These are phyloP conservation scores for Aphyosemion australe DNA, from an alignment of 2,113 vertebrate species.

Conservation along the genomic window DNA sequence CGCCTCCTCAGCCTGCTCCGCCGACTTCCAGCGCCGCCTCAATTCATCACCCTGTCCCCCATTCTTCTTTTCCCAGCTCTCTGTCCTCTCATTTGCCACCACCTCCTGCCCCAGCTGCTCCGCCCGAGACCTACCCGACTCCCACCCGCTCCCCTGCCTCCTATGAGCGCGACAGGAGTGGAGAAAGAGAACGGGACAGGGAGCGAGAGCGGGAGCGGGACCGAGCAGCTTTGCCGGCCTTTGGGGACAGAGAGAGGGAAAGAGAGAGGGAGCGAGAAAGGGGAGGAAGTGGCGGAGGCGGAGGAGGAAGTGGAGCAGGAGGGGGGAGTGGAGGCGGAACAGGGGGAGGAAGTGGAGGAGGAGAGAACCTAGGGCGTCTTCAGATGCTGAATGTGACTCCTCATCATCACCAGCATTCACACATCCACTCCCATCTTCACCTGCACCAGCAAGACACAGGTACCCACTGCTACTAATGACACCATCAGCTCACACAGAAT, in stretches of 20 bases:
- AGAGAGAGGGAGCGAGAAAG: conserved; percentile 73
- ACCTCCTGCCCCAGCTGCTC: conserved; percentile 74
- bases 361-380: conserved; percentile 93
- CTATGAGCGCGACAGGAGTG: conserved; percentile 71
- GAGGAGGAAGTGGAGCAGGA: conserved; percentile 78
- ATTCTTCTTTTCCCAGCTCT: conserved; percentile 77
- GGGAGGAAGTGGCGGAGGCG: conserved; percentile 80
- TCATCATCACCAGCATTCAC: conserved; percentile 99
- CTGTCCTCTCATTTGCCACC: conserved; percentile 76
- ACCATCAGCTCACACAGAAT: conserved; percentile 5
- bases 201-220: conserved; percentile 73
- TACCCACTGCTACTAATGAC: conserved; percentile 81
- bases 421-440: conserved; percentile 98
- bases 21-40: conserved; percentile 67
- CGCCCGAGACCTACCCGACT: conserved; percentile 82
- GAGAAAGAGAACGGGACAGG: conserved; percentile 73
- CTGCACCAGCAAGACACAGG: conserved; percentile 98
- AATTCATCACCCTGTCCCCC: conserved; percentile 74
- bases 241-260: conserved; percentile 72
- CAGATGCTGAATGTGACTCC: conserved; percentile 99
- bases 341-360: conserved; percentile 83
- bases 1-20: conserved; percentile 79
- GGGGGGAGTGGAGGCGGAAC: conserved; percentile 80
- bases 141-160: conserved; percentile 79
- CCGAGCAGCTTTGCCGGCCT: conserved; percentile 64